Evolutionary conservation across 2,113 vertebrate species (phyloP), one percentile per base, ranked within the genome.

Genomic region (Oreochromis tanganicae): DNA sequence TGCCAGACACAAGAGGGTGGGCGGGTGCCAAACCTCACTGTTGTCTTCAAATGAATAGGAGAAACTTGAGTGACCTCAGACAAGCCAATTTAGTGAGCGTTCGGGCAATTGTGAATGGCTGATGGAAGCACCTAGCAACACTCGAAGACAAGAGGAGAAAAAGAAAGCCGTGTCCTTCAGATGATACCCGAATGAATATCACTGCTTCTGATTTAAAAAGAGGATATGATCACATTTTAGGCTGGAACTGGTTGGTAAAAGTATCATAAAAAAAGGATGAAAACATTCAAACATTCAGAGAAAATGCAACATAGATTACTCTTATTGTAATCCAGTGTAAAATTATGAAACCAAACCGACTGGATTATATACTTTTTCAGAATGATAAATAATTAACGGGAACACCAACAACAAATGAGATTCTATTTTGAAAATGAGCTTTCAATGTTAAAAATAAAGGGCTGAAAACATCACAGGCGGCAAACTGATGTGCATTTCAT

Each of bases 1-100:
- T 89, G 89, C 84, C 54, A 93, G 92, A 93, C 90, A 89, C 66
- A 75, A 85, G 84, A 86, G 90, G 88, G 87, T 24, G 83, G 87
- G 90, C 7, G 50, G 78, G 85, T 78, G 90, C 73, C 85, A 87
- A 57, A 66, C 24, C 46, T 87, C 83, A 27, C 84, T 82, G 87
- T 27, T 90, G 82, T 88, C 80, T 91, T 86, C 82, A 82, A 56
- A 88, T 84, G 89, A 93, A 88, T 59, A 75, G 71, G 12, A 12
- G 73, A 83, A 91, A 95, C 90, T 90, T 78, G 68, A 81, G 87
- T 86, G 91, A 94, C 91, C 91, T 83, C 79, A 24, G 83, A 82
- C 14, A 7, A 89, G 61, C 80, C 81, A 68, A 50, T 86, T 75
- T 81, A 21, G 52, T 88, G 80, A 29, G 80, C 0, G 27, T 82